These are phyloP conservation scores for Formica exsecta DNA, from an alignment of 1,140 invertebrate genomes.

Conservation along the genomic window DNA sequence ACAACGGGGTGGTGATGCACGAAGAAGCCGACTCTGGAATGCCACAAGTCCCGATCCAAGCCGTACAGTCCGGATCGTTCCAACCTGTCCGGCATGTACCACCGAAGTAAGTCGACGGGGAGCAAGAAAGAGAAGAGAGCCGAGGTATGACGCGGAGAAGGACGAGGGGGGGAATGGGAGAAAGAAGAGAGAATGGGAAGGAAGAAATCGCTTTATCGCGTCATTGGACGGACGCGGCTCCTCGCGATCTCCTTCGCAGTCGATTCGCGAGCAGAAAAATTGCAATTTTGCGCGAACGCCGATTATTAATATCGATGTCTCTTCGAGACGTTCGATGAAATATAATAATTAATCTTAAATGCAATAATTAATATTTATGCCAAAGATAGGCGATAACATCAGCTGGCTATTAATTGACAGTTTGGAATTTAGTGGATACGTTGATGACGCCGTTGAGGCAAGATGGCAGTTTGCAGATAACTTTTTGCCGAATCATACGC, in stretches of 20 bases:
- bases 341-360: conserved; percentile 17
- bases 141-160: conserved; percentile 60
- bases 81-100: conserved; percentile 82
- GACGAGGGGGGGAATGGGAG: conserved; percentile 52
- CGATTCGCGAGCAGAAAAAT: conserved; percentile 53
- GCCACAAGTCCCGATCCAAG: conserved; percentile 77
- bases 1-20: conserved; percentile 73
- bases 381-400: neutral
- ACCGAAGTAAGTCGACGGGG: conserved; percentile 44
- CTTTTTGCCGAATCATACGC: conserved; percentile 42
- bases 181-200: conserved; percentile 43
- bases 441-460: conserved; percentile 5
- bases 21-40: conserved; percentile 82
- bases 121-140: conserved; percentile 65
- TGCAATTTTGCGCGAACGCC: neutral
- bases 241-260: neutral
- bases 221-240: conserved; percentile 54
- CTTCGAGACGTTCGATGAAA: neutral
- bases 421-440: neutral
- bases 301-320: neutral
- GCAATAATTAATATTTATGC: conserved; percentile 7
- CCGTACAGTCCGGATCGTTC: conserved; percentile 75
- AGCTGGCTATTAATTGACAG: conserved; percentile 10
- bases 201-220: conserved; percentile 78
- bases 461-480: conserved; percentile 49